These are phyloP conservation scores for Chionomys nivalis DNA, from an alignment of 2,113 vertebrate species.

Conservation along the genomic window DNA sequence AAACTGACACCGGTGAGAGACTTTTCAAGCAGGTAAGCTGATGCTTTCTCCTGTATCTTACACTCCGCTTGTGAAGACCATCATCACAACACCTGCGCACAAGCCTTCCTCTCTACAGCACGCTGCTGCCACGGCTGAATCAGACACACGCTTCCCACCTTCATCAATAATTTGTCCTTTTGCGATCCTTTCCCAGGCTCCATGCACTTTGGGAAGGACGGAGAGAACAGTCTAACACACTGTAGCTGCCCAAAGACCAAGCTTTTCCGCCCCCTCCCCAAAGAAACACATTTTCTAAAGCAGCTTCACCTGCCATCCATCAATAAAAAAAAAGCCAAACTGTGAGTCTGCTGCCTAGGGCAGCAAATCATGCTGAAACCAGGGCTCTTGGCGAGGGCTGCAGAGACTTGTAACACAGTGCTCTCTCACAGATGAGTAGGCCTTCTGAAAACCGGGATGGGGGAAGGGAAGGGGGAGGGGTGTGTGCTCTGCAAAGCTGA, in stretches of 20 bases:
- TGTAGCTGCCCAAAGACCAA: slow-evolving; percentile 14
- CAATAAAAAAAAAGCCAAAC: not conserved
- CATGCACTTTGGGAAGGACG: slow-evolving; percentile 12
- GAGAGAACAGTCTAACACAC: not conserved
- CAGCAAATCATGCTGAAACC: not conserved
- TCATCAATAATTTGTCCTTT: not conserved
- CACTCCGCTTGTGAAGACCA: not conserved
- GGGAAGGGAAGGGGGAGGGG: not conserved
- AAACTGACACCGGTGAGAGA: not conserved
- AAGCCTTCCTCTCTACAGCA: not conserved
- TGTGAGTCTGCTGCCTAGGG: not conserved
- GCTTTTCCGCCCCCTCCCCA: not conserved
- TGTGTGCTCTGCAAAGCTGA: not conserved
- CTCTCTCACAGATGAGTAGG: not conserved
- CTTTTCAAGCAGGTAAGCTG: not conserved
- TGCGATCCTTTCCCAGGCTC: not conserved
- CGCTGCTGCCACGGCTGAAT: slow-evolving; percentile 4
- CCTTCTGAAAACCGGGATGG: not conserved
- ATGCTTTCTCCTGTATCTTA: not conserved
- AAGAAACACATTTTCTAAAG: not conserved
- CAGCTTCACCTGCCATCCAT: not conserved
- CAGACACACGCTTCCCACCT: not conserved
- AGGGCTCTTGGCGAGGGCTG: not conserved
- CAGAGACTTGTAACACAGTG: not conserved
- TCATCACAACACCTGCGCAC: not conserved